A percentile compares a stretch with the other conserved stretches of the same genome.
Evolutionary conservation across 2,113 vertebrate species (phyloP).

Genomic region (Madoqua kirkii): DNA sequence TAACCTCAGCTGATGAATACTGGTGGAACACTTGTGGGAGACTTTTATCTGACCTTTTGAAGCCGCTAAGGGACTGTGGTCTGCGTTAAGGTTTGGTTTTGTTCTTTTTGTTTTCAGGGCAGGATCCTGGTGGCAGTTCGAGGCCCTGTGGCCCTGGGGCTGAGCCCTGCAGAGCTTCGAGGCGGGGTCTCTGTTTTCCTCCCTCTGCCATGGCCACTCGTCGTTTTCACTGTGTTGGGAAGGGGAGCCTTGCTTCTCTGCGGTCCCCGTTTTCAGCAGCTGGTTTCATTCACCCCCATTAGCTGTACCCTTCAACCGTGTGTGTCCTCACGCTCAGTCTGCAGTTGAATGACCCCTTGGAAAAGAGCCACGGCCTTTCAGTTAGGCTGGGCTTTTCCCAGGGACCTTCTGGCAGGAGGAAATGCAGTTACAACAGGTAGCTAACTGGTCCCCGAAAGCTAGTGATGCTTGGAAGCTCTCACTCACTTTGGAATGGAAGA

Average conservation of each 20-base stretch:
- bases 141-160: neutral
- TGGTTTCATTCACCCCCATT: neutral
- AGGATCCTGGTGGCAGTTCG: neutral
- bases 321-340: neutral
- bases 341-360: neutral
- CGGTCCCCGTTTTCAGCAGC: neutral
- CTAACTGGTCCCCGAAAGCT: neutral
- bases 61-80: neutral
- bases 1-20: neutral
- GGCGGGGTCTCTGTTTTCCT: neutral
- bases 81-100: neutral
- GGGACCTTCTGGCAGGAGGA: neutral
- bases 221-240: accelerated
- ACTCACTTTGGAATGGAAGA: neutral
- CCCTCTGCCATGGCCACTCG: accelerated
- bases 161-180: neutral
- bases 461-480: accelerated
- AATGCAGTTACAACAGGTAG: neutral
- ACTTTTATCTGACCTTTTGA: neutral
- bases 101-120: neutral
- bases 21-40: neutral
- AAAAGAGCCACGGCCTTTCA: neutral
- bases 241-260: neutral
- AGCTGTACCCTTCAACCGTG: neutral
- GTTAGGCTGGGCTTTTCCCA: neutral